Base-by-base conservation (phyloP, 2,888 invertebrate species). In the Drosophila nr. medialis region DNA sequence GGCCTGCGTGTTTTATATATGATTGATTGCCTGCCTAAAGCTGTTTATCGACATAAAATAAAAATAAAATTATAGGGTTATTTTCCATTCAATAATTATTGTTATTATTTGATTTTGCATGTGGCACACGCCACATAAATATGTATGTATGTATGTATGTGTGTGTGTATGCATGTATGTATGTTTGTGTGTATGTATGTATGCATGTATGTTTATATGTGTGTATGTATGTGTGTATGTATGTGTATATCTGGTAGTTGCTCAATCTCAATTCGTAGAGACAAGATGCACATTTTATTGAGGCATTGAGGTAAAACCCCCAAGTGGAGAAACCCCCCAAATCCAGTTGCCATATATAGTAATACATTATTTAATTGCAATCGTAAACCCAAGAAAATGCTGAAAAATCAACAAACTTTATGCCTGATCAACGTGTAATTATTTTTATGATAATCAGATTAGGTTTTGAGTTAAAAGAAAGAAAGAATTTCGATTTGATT, bases 11-110 rank as follows among this genome's bases (percentile, higher is more conserved):
- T 69, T 67, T 60, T 56, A 60, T 42, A 54, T 51, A 30, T 81
- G 82, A 78, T 78, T 81, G 82, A 78, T 78, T 78, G 82, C 42
- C 56, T 45, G 80, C 80, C 64, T 62, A 56, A 11, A 66, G 80
- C 56, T 32, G 58, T 64, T 66, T 64, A 54, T 64, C 45, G 40
- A 30, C 24, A 63, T n/a, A 36, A 68, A 64, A 64, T 72, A 79
- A 30, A n/a, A 8, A 24, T 15, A 8, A 24, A 64, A 64, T 72
- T 79, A 30, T 65, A 59, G 73, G 63, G 60, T 75, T 66, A 38
- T 73, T 79, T 72, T 56, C 66, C 67, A 59, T 68, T 10, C 24
- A 51, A 55, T 54, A 64, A 60, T 64, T 65, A 51, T 65, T 60
- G 64, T 77, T 64, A 50, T 54, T 49, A 60, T 61, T 49, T 21